phyloP scores from a whole-genome alignment of 2,888 invertebrate species.

The Phania funesta region DNA sequence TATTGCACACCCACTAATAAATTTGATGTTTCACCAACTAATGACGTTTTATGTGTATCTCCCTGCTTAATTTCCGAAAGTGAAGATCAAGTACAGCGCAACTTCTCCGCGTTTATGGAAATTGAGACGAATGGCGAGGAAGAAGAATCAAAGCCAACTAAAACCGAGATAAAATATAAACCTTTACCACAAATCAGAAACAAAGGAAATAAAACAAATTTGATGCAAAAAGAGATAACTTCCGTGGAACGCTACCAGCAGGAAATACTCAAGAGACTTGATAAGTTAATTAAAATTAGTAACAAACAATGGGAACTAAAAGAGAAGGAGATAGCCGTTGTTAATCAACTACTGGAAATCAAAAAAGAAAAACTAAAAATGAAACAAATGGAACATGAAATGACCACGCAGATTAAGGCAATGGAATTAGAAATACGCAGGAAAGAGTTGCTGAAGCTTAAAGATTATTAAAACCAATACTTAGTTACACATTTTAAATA shows the following conservation, averaged over 20 bases:
- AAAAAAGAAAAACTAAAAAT: neutral
- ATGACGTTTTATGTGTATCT: neutral
- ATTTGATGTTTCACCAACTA: neutral
- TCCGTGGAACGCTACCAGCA: neutral
- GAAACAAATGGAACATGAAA: neutral
- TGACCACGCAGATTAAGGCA: neutral
- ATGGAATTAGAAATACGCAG: neutral
- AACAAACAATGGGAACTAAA: too few species aligned
- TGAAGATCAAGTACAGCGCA: neutral
- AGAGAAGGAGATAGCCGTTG: neutral
- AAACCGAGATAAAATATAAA: neutral
- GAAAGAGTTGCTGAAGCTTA: neutral
- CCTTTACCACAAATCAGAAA: neutral
- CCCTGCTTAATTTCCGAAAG: neutral
- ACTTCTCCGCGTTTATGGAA: neutral
- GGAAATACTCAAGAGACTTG: constrained; percentile 12
- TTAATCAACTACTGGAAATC: neutral
- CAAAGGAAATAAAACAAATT: neutral
- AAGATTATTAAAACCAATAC: neutral
- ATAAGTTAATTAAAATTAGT: too few species aligned
- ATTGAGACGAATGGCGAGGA: neutral
- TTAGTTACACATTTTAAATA: neutral
- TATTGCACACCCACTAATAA: neutral
- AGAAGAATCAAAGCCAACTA: neutral
- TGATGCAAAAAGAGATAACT: constrained; percentile 8